Evolutionary conservation across 1,140 invertebrate species (phyloP), one percentile per base, ranked within the genome.

Genomic region (Microplitis demolitor): DNA sequence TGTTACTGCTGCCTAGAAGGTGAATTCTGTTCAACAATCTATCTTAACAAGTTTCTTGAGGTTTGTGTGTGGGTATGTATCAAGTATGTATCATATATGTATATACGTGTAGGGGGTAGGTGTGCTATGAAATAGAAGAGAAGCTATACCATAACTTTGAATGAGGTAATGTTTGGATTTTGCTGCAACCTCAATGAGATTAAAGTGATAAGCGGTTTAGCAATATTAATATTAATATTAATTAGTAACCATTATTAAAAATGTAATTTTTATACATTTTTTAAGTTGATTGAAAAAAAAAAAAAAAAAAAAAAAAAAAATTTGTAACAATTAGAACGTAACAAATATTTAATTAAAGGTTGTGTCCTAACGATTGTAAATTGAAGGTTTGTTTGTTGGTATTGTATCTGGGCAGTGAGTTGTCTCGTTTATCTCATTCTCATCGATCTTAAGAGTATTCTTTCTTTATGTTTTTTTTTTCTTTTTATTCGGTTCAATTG

Each of bases 301-400:
- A 31, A n/a, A n/a, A 5, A 62, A 11, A 34, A 37, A 34, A 37
- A n/a, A 34, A 62, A 4, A 62, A 34, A 62, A 35, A 34, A 13
- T 34, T 62, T 62, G n/a, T 62, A 11, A 33, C 34, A 62, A n/a
- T 62, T 62, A 35, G 33, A 62, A 35, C 13, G 31, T 4, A 62
- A 62, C 60, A 62, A 31, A 62, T 62, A 62, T 62, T 37, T 62
- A 62, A 62, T 62, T 62, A 62, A n/a, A 62, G 31, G 8, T 34
- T 60, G 16, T 24, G 16, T 54, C 16, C 16, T 9, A 9, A 9
- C 6, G 11, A 62, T 33, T 35, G 60, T 62, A 37, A 37, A 37
- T 13, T 39, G 33, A 62, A n/a, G 13, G 31, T 31, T 58, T 58
- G 24, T 24, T 16, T 58, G n/a, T 54, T 54, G n/a, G 53, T 24